Base-by-base conservation (phyloP, 1,140 invertebrate species). In the Drosophila biarmipes region DNA sequence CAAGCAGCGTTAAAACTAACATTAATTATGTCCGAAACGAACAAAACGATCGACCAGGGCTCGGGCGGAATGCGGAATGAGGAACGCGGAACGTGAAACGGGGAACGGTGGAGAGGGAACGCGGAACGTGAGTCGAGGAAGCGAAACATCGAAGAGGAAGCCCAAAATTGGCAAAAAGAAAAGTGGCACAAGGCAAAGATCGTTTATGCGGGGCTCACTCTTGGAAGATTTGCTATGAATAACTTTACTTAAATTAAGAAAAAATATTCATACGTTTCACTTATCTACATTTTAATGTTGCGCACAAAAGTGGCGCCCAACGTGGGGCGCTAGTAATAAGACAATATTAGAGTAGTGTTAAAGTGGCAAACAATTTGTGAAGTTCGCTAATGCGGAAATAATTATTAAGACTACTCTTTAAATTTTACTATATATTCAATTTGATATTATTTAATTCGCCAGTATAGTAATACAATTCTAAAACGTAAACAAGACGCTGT, bases 1-100 rank as follows among this genome's bases (percentile, higher is more conserved):
- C 82, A 87, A 84, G 85, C 90, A 91, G 90, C 90, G 90, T 91
- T 91, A 91, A 91, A 91, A 91, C 90, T 91, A 91, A 91, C 90
- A 91, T 91, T 91, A 91, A 91, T 91, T 91, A 91, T 91, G 86
- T 91, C 86, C 81, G 84, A 89, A 89, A 89, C 79, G 84, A 89
- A 90, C 84, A 89, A 90, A 90, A 87, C 82, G 82, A 87, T 87
- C 56, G 55, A 14, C 35, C 48, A 19, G 55, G 54, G 42, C 17
- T 48, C 19, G 31, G 35, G 19, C 51, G 45, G 48, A 55, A 43
- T 37, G 31, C 19, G 27, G 43, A 72, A 68, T 37, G 8, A 35
- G 29, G 17, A 46, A 43, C 7, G 15, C 7, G 34, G 37, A 52
- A 12, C 7, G n/a, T 4, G n/a, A n/a, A n/a, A n/a, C n/a, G n/a